Conservation (phyloP, 2,888 invertebrate species). For the Hyalella azteca region DNA sequence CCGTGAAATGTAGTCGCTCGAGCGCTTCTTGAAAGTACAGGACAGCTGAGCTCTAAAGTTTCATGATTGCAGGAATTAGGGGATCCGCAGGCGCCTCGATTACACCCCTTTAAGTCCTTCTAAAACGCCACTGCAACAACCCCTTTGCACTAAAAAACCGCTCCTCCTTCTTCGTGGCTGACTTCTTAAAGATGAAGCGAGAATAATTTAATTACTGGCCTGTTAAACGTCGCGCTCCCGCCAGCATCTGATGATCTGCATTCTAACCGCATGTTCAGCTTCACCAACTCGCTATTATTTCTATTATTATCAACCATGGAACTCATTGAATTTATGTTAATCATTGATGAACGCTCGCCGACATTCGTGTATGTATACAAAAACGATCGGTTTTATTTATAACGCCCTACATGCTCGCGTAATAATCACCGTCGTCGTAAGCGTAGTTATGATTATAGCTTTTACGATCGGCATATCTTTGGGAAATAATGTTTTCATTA, state of each 20-base stretch:
- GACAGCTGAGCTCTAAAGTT: slow-evolving; percentile 15
- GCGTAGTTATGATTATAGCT: no score
- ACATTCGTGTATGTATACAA: no score
- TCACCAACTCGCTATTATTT: background rate
- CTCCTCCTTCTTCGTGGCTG: no score
- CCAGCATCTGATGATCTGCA: background rate
- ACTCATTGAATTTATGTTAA: background rate
- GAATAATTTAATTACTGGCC: slow-evolving; percentile 14
- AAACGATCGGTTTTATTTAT: no score
- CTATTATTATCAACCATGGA: background rate
- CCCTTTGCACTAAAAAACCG: background rate
- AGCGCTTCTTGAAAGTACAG: slow-evolving; percentile 2
- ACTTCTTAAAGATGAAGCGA: slow-evolving; percentile 19
- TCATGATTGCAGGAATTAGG: slow-evolving; percentile 19
- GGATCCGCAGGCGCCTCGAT: slow-evolving; percentile 25
- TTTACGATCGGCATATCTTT: no score
- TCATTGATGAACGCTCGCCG: background rate
- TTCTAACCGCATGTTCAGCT: background rate
- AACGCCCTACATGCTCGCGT: no score
- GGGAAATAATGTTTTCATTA: no score
- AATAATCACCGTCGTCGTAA: no score
- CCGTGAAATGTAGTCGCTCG: background rate
- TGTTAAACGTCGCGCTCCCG: background rate
- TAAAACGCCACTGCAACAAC: slow-evolving; percentile 11
- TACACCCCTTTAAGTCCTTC: slow-evolving; percentile 16